Percentiles rank a stretch among this genome's conserved stretches.
These are phyloP conservation scores for Gephyroberyx darwinii DNA, from an alignment of 2,797 vertebrate species.

Conservation along the genomic window DNA sequence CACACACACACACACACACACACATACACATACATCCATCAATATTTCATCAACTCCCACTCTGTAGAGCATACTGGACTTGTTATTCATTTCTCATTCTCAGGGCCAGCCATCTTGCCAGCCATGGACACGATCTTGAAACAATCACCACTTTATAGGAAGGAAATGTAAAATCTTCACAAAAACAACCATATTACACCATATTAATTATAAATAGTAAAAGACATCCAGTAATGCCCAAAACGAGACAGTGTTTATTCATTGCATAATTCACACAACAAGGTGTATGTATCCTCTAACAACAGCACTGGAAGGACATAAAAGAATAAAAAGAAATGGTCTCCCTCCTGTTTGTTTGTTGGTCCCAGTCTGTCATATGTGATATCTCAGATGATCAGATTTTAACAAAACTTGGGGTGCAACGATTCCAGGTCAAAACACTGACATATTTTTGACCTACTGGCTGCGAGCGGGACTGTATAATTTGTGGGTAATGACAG, in stretches of 20 bases:
- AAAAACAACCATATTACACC: background rate
- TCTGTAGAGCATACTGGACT: slow-evolving; percentile 45
- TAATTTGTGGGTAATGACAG: no score
- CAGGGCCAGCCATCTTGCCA: slow-evolving; percentile 50
- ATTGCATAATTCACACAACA: no score
- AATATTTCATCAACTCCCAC: slow-evolving; percentile 62
- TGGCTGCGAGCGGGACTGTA: background rate
- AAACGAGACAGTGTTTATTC: no score
- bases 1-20: slow-evolving; percentile 1
- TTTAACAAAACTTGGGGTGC: background rate
- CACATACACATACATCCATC: slow-evolving; percentile 41
- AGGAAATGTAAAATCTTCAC: slow-evolving; percentile 3
- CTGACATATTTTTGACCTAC: background rate
- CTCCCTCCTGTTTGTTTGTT: background rate
- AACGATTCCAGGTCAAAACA: background rate
- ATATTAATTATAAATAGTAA: background rate
- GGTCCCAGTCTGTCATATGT: background rate
- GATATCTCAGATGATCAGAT: background rate
- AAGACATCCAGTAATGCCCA: no score
- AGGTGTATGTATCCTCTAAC: no score
- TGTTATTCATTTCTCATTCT: slow-evolving; percentile 74
- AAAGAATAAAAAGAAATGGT: no score
- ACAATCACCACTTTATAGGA: slow-evolving; percentile 25
- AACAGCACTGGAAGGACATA: no score
- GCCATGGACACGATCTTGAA: slow-evolving; percentile 25